Base-by-base conservation (phyloP, 2,888 invertebrate genomes). In the Drosophila greeni region DNA sequence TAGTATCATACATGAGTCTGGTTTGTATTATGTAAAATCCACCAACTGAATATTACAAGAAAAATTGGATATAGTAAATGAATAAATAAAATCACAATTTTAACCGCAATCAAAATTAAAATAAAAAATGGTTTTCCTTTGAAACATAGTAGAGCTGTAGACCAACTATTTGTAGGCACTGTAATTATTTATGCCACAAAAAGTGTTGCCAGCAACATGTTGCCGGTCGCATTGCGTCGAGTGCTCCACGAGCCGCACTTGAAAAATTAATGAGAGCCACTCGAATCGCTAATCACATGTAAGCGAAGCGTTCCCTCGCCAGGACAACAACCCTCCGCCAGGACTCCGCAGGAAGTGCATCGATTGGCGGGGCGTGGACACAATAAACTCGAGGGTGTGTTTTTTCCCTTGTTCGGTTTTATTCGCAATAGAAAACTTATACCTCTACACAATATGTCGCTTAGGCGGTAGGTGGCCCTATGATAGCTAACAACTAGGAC, bases 261-360 rank as follows among this genome's bases (percentile, higher is more conserved):
- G 75, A 79, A 80, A 82, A 73, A 72, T 77, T 80, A 81, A 81
- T 77, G 75, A 75, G 80, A 65, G 75, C 49, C 68, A 80, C 80
- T 81, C 66, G 80, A 82, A 80, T 62, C 75, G 74, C 80, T 82
- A 82, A 81, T 82, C 80, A 73, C 75, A 73, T 72, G 80, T 74
- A 80, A 75, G 80, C 73, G 77, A 79, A 74, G 68, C 29, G 29
- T 11, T 29, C 29, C 29, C 29, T 11, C 29, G 29, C 42, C 31
- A 66, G 68, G 58, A 48, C 59, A 51, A 64, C 67, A 51, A 64
- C 67, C 74, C 70, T 70, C n/a, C 14, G 20, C 9, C 57, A 66
- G 73, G 56, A 67, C 56, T 40, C 45, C 33, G 65, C 70, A 57
- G 61, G 68, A 58, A 59, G 49, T 49, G 34, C 34, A 58, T 59